Base-by-base conservation (phyloP, 2,888 invertebrate genomes). In the Melanostoma scalare region DNA sequence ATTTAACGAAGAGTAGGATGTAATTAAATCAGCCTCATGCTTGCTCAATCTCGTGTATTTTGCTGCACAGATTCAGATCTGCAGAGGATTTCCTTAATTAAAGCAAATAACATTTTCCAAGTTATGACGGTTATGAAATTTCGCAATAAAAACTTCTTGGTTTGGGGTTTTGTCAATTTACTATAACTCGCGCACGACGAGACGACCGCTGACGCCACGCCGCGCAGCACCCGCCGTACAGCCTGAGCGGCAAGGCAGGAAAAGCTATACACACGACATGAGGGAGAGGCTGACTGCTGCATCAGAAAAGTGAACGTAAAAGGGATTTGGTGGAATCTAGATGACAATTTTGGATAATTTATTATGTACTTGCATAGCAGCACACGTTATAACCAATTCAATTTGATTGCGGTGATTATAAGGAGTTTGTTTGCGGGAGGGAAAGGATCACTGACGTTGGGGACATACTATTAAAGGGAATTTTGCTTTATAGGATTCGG, bases 101-200 rank as follows among this genome's bases (percentile, higher is more conserved):
- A 79, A 84, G 82, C 78, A 78, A 82, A 82, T 78, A 82, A 65
- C 82, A 69, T 78, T 82, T 69, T 58, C 40, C 36, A 71, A 78
- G 74, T 84, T 84, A 84, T 84, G 84, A 60, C 67, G 84, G 84
- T 84, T 79, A 84, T 84, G 79, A 84, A 84, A 79, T 71, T 71
- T 84, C 48, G 75, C 67, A 84, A 84, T 84, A 84, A 84, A 84
- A 84, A 79, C 67, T 56, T 79, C 74, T 79, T 65, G 71, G 40
- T 65, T 61, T 40, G 69, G 78, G 65, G 44, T 36, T 55, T 38
- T 67, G 61, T 76, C 72, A 48, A 72, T 81, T 67, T n/a, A 36
- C 38, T 67, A 30, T 36, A 33, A 44, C 20, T 20, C 20, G 20
- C 20, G 46, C 8, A 20, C 46, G 10, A 8, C 6, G 60, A 20